Percentiles rank a stretch among this genome's conserved stretches.
Conservation (phyloP, 2,888 invertebrate species). For the Dione juno region DNA sequence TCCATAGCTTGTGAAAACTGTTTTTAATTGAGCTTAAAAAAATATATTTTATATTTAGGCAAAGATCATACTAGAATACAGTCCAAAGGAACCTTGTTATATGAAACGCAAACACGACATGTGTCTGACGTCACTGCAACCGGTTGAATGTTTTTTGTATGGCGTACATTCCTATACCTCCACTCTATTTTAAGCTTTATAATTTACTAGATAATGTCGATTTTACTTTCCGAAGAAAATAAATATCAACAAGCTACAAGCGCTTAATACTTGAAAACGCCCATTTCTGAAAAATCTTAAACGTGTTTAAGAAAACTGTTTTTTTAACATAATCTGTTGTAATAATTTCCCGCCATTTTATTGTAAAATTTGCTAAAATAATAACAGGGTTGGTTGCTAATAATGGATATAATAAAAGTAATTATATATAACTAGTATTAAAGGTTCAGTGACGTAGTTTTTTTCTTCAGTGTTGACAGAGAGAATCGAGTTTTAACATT, state of each 20-base stretch:
- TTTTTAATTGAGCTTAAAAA: too few relatives aligned
- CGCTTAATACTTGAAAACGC: conserved; percentile 1
- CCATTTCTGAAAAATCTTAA: conserved; percentile 1
- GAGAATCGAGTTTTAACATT: too few relatives aligned
- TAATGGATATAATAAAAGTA: too few relatives aligned
- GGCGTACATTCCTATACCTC: conserved; percentile 27
- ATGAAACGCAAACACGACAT: conserved; percentile 14
- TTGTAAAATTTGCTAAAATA: too few relatives aligned
- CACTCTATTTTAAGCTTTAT: conserved; percentile 11
- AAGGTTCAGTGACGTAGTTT: too few relatives aligned
- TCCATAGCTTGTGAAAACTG: too few relatives aligned
- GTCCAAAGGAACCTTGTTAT: conserved; percentile 17
- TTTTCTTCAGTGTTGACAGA: too few relatives aligned
- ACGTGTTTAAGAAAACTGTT: background rate
- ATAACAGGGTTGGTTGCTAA: too few relatives aligned
- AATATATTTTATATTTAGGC: background rate
- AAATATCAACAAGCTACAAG: conserved; percentile 12
- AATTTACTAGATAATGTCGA: background rate
- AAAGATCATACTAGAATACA: background rate
- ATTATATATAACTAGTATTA: too few relatives aligned
- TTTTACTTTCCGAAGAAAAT: background rate
- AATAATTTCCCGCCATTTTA: too few relatives aligned
- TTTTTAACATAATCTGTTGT: background rate
- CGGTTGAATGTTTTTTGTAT: conserved; percentile 33
- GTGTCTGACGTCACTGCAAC: conserved; percentile 35